Evolutionary conservation across 64 coral and sea anemone genomes (phyloP).

Genomic region (Orbicella faveolata): DNA sequence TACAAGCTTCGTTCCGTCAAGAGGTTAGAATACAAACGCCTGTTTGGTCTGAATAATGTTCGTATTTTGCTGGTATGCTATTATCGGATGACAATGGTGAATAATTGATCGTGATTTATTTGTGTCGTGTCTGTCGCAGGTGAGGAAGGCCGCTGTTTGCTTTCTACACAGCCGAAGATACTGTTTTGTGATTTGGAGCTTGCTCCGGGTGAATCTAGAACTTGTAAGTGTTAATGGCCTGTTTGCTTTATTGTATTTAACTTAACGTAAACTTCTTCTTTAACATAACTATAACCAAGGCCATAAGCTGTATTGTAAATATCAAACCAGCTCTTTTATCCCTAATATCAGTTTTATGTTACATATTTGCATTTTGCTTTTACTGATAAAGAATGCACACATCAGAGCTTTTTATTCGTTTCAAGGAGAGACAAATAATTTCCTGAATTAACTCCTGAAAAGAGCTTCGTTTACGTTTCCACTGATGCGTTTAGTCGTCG

Average conservation of each 20-base stretch:
- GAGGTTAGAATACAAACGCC: slow-evolving; percentile 62
- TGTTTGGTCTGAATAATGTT: slow-evolving; percentile 1
- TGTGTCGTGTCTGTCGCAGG: slow-evolving; percentile 58
- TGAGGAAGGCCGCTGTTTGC: slow-evolving; percentile 86
- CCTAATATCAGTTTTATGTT: too few species aligned
- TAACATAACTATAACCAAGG: too few species aligned
- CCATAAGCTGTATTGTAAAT: not conserved
- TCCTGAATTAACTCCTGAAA: too few species aligned
- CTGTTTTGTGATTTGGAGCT: slow-evolving; percentile 95
- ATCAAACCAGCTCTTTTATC: not conserved
- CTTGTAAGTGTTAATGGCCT: slow-evolving; percentile 60
- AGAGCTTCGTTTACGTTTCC: too few species aligned
- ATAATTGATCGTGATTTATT: slow-evolving; percentile 19
- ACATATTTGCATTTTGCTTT: too few species aligned
- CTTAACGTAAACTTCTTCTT: not conserved
- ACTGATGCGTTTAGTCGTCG: too few species aligned
- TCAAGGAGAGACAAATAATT: too few species aligned
- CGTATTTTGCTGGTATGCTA: slow-evolving; percentile 37
- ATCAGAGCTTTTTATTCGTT: too few species aligned
- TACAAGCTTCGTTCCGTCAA: slow-evolving; percentile 91
- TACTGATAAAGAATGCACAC: too few species aligned
- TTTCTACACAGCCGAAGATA: slow-evolving; percentile 90
- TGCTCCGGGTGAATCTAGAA: slow-evolving; percentile 81
- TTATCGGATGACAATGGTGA: not conserved
- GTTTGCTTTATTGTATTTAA: not conserved